Evolutionary conservation across 2,797 vertebrate genomes (phyloP).

Genomic region (Knipowitschia caucasica): DNA sequence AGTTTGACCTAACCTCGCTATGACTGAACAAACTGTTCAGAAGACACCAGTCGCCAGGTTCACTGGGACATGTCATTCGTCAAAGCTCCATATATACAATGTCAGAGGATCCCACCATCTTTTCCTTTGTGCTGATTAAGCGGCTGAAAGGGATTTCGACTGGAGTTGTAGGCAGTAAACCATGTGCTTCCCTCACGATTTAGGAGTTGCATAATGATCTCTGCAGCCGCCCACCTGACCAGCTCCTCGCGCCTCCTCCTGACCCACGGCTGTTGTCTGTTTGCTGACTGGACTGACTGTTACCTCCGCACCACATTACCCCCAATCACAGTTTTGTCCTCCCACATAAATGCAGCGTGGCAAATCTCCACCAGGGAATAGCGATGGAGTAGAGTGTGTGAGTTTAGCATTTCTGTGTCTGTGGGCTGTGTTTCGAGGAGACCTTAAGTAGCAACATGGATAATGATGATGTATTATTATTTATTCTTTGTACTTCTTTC

Average conservation of each 20-base stretch:
- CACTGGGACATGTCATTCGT: too few relatives aligned
- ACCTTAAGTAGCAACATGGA: slow-evolving; percentile 15
- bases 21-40: too few relatives aligned
- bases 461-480: slow-evolving; percentile 47
- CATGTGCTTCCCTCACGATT: slow-evolving; percentile 36
- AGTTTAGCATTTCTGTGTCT: slow-evolving; percentile 16
- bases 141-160: background rate
- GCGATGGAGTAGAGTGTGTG: slow-evolving; percentile 3
- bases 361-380: slow-evolving; percentile 25
- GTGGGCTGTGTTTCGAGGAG: slow-evolving; percentile 17
- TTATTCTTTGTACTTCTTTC: slow-evolving; percentile 30
- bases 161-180: slow-evolving; percentile 9
- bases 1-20: too few relatives aligned
- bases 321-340: slow-evolving; percentile 18
- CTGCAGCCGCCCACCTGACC: slow-evolving; percentile 30
- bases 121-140: background rate
- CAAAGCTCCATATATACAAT: background rate
- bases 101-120: background rate
- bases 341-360: slow-evolving; percentile 18
- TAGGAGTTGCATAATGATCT: slow-evolving; percentile 39
- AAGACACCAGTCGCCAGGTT: too few relatives aligned
- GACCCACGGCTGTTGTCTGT: slow-evolving; percentile 17
- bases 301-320: slow-evolving; percentile 26
- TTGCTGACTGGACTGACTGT: slow-evolving; percentile 20
- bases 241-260: slow-evolving; percentile 15